Evolutionary conservation across 1,140 invertebrate genomes (phyloP).

Genomic region (Lepidurus arcticus): DNA sequence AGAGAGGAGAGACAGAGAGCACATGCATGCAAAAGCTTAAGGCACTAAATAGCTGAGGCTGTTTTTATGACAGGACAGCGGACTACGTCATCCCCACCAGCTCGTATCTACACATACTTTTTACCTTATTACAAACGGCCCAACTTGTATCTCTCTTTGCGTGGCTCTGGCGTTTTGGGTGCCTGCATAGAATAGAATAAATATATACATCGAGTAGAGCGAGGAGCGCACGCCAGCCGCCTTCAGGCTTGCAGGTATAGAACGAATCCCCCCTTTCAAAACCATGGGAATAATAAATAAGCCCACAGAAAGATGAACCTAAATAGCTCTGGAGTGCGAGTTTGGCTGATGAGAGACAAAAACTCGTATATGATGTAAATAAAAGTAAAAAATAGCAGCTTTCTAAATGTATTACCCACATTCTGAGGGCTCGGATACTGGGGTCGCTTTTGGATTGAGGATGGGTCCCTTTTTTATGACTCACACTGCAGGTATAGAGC

Average conservation of each 20-base stretch:
- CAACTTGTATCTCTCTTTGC: neutral
- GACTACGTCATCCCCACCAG: neutral
- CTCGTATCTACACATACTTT: neutral
- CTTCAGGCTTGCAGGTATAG: too few species aligned
- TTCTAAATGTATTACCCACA: too few species aligned
- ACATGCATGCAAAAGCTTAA: neutral
- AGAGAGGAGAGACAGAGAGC: neutral
- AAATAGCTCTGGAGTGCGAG: neutral
- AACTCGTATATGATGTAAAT: neutral
- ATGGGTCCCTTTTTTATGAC: neutral
- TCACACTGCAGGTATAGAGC: neutral
- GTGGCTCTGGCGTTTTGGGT: neutral
- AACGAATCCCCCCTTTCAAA: neutral
- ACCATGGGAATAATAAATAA: conserved; percentile 4
- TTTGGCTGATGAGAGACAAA: neutral
- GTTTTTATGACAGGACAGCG: neutral
- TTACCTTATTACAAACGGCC: neutral
- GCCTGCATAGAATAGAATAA: neutral
- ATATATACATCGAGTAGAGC: too few species aligned
- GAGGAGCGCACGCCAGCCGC: too few species aligned
- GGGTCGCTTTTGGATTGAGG: neutral
- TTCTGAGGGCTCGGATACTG: neutral
- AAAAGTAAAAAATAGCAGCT: too few species aligned
- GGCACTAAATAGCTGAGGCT: conserved; percentile 8
- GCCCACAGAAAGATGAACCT: neutral